Evolutionary conservation across 2,113 vertebrate species (phyloP).

Genomic region (Bos javanicus): DNA sequence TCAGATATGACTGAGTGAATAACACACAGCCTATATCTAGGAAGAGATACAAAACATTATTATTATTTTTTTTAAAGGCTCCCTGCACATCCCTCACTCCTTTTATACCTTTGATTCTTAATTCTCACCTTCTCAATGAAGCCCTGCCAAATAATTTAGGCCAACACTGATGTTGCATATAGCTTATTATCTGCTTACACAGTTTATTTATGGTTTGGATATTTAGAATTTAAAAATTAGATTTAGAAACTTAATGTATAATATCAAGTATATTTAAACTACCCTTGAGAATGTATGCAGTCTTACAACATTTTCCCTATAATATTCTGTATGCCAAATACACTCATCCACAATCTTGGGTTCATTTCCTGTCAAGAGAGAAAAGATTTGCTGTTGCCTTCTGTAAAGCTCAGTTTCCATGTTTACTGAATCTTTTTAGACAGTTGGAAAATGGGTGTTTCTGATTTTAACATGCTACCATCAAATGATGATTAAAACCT

Average conservation of each 20-base stretch:
- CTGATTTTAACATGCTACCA: not conserved
- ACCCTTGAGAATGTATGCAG: not conserved
- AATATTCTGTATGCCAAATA: not conserved
- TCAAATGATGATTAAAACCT: not conserved
- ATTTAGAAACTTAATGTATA: not conserved
- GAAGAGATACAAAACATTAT: not conserved
- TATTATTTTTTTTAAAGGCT: not conserved
- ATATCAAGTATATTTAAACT: not conserved
- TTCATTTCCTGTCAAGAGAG: not conserved
- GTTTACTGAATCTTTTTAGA: not conserved
- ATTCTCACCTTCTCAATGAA: not conserved
- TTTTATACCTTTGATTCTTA: not conserved
- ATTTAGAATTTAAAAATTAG: not conserved
- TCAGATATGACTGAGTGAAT: rapidly evolving
- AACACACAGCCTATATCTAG: not conserved
- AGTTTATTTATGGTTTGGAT: not conserved
- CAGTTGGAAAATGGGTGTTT: not conserved
- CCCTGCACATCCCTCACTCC: not conserved
- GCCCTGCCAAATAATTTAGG: not conserved
- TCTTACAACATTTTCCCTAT: not conserved
- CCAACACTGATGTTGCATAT: not conserved
- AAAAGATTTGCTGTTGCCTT: not conserved
- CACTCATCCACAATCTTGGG: not conserved
- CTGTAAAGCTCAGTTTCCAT: not conserved
- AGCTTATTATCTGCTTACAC: not conserved